Base-by-base conservation (phyloP, 1,140 invertebrate genomes). In the Prorops nasuta region DNA sequence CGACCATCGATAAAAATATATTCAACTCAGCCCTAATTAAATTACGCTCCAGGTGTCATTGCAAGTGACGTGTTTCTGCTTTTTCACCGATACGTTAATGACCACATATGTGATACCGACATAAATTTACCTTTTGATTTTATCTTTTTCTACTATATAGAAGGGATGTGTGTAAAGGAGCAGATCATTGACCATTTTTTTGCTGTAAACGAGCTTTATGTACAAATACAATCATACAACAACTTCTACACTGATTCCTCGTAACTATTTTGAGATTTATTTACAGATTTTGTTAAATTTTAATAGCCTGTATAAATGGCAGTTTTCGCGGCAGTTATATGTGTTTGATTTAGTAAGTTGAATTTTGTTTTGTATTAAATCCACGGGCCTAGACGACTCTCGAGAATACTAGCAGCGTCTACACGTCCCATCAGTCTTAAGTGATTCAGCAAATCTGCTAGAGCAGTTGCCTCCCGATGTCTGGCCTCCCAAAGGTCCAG, bases 401-500 rank as follows among this genome's bases (percentile, higher is more conserved):
- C 94, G 48, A 96, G 83, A 35, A 96, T 86, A 43, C 85, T 85
- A 15, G 91, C 91, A 16, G 92, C 92, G 76, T 97, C 95, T 68
- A 86, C 86, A 42, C 95, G 80, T 12, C 93, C 92, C 92, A 98
- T 96, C 49, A 92, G 87, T 64, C 91, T 85, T 49, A 98, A 83
- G 49, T 94, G 90, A 69, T 92, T 89, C 65, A 94, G 83, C 42
- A 98, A 81, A 58, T 94, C 89, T 7, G 90, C 90, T 6, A 93
- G 84, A 14, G 94, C 91, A 22, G 88, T 88, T 22, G 91, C 85
- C 55, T 91, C 89, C 41, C 91, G 81, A 68, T 95, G 90, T 41
- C 92, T 81, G 34, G 94, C 94, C 76, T 98, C 94, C 95, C 94
- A 98, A 51, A 98, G 75, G 73, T 96, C 92, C 49, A 98, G 79